Conservation (phyloP, 2,113 vertebrate genomes). For the Psittacula cyanocephala region DNA sequence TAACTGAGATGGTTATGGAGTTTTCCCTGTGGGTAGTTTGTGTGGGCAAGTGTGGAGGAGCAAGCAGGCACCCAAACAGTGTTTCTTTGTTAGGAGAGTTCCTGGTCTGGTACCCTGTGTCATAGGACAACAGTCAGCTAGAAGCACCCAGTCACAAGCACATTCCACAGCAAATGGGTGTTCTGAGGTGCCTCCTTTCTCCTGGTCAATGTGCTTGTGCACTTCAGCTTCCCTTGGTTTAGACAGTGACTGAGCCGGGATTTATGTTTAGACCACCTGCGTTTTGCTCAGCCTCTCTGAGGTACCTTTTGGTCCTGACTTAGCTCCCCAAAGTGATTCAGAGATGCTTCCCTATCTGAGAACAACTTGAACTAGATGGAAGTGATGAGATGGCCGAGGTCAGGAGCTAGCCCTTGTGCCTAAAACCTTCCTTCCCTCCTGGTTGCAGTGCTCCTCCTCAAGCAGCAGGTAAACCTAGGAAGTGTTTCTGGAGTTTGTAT, state of each 20-base stretch:
- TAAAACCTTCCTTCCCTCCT: background rate
- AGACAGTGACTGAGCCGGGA: background rate
- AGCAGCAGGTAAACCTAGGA: background rate
- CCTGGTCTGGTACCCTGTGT: background rate
- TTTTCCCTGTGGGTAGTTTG: background rate
- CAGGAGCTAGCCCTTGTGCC: background rate
- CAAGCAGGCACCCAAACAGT: background rate
- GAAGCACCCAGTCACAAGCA: background rate
- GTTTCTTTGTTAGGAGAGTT: background rate
- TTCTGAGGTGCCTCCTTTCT: background rate
- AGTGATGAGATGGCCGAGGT: background rate
- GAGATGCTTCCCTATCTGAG: background rate
- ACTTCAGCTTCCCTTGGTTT: background rate
- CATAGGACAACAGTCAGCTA: accelerated
- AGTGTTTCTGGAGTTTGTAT: background rate
- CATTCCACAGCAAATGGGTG: background rate
- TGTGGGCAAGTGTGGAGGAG: background rate
- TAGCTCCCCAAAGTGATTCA: background rate
- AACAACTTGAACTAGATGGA: background rate
- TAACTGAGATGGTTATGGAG: background rate
- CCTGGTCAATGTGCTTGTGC: background rate
- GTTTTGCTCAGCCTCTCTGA: background rate
- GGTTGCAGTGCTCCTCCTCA: accelerated
- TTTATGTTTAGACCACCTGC: background rate
- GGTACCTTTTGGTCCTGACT: background rate